A percentile compares a stretch with the other conserved stretches of the same genome.
Evolutionary conservation across 2,888 invertebrate genomes (phyloP).

Genomic region (Anoncus sp.): DNA sequence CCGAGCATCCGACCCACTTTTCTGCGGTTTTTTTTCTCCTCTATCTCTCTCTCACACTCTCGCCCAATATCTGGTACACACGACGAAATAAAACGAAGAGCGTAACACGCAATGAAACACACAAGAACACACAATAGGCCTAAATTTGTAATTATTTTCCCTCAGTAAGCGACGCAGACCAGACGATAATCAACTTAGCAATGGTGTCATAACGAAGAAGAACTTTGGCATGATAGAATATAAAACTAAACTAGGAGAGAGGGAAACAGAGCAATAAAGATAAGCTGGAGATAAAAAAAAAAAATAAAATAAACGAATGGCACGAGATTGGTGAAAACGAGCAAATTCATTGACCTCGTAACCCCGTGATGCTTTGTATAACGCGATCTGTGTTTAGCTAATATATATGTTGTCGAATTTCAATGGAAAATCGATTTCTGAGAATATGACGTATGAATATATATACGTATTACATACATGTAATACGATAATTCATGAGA

Average conservation of each 20-base stretch:
- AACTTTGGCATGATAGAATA: constrained; percentile 25
- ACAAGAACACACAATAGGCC: not conserved
- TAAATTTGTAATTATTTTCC: constrained; percentile 3
- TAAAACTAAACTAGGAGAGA: no score
- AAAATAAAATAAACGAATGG: constrained; percentile 5
- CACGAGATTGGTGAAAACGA: constrained; percentile 22
- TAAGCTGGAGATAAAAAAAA: not conserved
- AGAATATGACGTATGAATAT: constrained; percentile 5
- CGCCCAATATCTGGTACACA: constrained; percentile 31
- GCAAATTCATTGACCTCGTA: constrained; percentile 55
- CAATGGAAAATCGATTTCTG: constrained; percentile 43
- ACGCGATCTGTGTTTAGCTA: not conserved
- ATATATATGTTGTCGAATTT: constrained; percentile 42
- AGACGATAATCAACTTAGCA: not conserved
- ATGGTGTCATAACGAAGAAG: constrained; percentile 21
- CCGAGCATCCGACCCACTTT: constrained; percentile 50
- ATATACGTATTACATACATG: constrained; percentile 1
- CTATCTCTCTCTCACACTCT: constrained; percentile 9
- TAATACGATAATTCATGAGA: constrained; percentile 24
- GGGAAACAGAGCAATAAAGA: not conserved
- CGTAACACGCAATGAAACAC: not conserved
- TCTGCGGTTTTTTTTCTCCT: constrained; percentile 32
- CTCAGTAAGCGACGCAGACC: constrained; percentile 2
- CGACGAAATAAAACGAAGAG: constrained; percentile 13
- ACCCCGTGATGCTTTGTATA: constrained; percentile 20